Conservation (phyloP, 2,797 vertebrate genomes). For the Triplophysa yarkandensis region DNA sequence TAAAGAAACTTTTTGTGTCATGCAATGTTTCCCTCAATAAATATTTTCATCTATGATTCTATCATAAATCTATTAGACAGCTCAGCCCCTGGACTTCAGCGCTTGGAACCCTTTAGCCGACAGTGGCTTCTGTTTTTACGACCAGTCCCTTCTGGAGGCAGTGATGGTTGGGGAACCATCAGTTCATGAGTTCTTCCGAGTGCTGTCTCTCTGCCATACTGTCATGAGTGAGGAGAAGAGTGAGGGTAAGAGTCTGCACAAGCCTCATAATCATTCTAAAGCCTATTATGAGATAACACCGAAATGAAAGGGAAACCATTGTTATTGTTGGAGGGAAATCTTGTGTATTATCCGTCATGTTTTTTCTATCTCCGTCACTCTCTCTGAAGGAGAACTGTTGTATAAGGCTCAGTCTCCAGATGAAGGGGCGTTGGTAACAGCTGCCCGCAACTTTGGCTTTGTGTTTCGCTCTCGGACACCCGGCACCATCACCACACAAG, state of each 20-base stretch:
- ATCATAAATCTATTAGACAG: constrained; percentile 62
- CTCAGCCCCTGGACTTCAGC: constrained; percentile 84
- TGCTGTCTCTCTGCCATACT: constrained; percentile 91
- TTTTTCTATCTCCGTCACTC: constrained; percentile 10
- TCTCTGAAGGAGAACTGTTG: constrained; percentile 79
- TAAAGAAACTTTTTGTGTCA: neutral
- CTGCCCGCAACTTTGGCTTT: constrained; percentile 91
- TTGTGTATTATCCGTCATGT: constrained; percentile 9
- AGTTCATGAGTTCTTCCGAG: constrained; percentile 88
- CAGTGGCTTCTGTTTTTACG: constrained; percentile 85
- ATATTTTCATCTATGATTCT: neutral
- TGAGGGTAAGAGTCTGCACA: constrained; percentile 71
- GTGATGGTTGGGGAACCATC: constrained; percentile 82
- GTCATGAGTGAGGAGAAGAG: constrained; percentile 94
- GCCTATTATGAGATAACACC: neutral
- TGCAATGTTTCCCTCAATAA: neutral
- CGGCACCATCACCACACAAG: constrained; percentile 84
- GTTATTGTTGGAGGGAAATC: constrained; percentile 40
- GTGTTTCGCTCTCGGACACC: constrained; percentile 91
- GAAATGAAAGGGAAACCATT: constrained; percentile 25
- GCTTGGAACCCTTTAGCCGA: constrained; percentile 86
- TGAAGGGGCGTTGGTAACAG: constrained; percentile 88
- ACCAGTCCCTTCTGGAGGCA: constrained; percentile 82
- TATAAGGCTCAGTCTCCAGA: constrained; percentile 96
- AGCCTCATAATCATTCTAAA: neutral